Evolutionary conservation across 2,113 vertebrate genomes (phyloP), one percentile per base, ranked within the genome.

Genomic region (Ranitomeya imitator): DNA sequence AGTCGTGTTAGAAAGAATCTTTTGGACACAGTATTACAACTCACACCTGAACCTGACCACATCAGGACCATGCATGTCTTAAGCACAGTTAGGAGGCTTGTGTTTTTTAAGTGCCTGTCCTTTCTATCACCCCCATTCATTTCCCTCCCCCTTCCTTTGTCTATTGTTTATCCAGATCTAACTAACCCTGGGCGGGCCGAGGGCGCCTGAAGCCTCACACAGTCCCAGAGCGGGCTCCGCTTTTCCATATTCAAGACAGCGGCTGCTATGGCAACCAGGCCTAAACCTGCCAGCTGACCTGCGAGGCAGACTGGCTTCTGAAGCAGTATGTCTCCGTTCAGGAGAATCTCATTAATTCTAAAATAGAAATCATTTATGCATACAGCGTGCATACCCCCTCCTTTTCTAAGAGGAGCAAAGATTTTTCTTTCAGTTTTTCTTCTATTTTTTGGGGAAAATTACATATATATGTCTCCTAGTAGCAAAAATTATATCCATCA

Each of bases 331-430:
- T 93, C 94, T 94, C 94, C 91, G 94, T 94, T 95, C 94, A 94
- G 94, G 93, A 93, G 95, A 96, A 95, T 93, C 96, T 96, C 96
- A 96, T 96, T 96, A 96, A 96, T 95, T 95, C 95, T 94, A 90
- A 94, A 95, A 95, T 95, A 95, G 93, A 94, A 96, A 96, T 94
- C 93, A 94, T 96, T 95, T 95, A 94, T 92, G 94, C 91, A 91
- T 93, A 83, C 78, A 90, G 93, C 92, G 89, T 92, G 92, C 94
- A 93, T 90, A 90, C 93, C 91, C 91, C 93, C 92, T 90, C 91
- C 93, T 90, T 91, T 83, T 88, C 90, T 85, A 87, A 90, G 5
- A 86, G 89, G 87, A 91, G 86, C 86, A 88, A 77, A 73, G 89
- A 61, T 84, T 63, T 60, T 88, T 86, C 86, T 90, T 65, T 79